Evolutionary conservation across 2,113 vertebrate species (phyloP), one percentile per base, ranked within the genome.

Genomic region (Laticauda laticaudata): DNA sequence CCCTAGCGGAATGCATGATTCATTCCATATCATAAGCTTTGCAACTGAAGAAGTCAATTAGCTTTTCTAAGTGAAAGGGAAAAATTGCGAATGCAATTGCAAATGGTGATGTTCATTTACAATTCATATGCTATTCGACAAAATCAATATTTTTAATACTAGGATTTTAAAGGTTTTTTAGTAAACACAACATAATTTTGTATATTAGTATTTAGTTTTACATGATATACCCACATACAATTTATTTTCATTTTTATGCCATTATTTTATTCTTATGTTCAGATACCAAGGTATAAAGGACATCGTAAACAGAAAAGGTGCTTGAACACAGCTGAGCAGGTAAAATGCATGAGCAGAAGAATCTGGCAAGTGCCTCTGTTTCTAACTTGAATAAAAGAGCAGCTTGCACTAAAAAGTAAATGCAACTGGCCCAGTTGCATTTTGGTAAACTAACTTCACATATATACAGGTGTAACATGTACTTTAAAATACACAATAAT

Each of bases 281-380:
- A 97, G 97, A 97, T 97, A 96, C 97, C 95, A 93, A 96, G 95
- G 96, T 97, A 96, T 96, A 95, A 93, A 96, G 95, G 97, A 94
- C 96, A 95, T 96, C 96, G 95, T 96, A 96, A 96, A 95, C 96
- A 96, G 97, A 96, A 96, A 96, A 92, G 93, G 92, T 95, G 95
- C 95, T 94, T 94, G 95, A 95, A 89, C 94, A 92, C 96, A 94
- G 26, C 96, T 94, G 95, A 94, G 93, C 92, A 96, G 96, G 97
- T 97, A 97, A 97, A 94, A 55, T 8, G 92, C 91, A 54, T 57
- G 94, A 92, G 94, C 56, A 61, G 81, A 90, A 85, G 86, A 91
- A 89, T 55, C 48, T 88, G 54, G 23, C 59, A 57, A 53, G 91
- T 93, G 88, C 61, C 90, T 93, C 59, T 91, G 45, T 8, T 92